A percentile compares a stretch with the other conserved stretches of the same genome.
Conservation (phyloP, 1,140 invertebrate genomes). For the Dryas iulia region DNA sequence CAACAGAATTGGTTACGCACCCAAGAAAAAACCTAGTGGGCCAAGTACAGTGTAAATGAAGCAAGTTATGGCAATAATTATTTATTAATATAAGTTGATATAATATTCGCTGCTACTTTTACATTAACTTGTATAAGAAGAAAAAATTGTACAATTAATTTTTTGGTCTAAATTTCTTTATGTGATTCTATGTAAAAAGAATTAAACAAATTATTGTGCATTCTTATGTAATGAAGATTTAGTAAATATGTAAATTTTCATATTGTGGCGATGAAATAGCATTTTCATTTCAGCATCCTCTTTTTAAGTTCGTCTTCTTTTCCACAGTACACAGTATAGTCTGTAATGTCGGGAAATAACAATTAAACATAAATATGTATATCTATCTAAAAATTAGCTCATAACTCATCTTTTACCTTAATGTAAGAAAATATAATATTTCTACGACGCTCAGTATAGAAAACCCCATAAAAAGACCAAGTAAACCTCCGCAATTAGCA, state of each 20-base stretch:
- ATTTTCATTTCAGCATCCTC: neutral
- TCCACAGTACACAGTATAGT: constrained; percentile 44
- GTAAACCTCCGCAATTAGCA: constrained; percentile 84
- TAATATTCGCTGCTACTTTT: constrained; percentile 21
- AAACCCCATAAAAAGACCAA: constrained; percentile 85
- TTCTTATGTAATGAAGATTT: neutral
- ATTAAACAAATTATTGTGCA: neutral
- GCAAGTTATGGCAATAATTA: neutral
- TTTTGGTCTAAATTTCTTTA: neutral
- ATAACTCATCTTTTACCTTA: constrained; percentile 73
- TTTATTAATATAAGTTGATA: constrained; percentile 8
- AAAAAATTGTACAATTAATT: neutral
- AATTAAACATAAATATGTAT: constrained; percentile 3
- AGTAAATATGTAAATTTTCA: constrained; percentile 15
- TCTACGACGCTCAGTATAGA: constrained; percentile 84
- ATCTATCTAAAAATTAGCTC: neutral
- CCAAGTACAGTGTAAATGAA: constrained; percentile 50
- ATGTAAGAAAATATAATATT: constrained; percentile 83
- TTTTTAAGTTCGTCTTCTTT: constrained; percentile 30
- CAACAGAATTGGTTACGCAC: constrained; percentile 84
- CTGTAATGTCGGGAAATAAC: constrained; percentile 36
- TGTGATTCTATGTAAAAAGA: neutral
- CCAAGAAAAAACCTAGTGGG: constrained; percentile 64
- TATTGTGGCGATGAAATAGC: neutral
- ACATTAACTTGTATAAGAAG: neutral